phyloP scores from a whole-genome alignment of 2,888 invertebrate species.

The Pseudolycoriella hygida region DNA sequence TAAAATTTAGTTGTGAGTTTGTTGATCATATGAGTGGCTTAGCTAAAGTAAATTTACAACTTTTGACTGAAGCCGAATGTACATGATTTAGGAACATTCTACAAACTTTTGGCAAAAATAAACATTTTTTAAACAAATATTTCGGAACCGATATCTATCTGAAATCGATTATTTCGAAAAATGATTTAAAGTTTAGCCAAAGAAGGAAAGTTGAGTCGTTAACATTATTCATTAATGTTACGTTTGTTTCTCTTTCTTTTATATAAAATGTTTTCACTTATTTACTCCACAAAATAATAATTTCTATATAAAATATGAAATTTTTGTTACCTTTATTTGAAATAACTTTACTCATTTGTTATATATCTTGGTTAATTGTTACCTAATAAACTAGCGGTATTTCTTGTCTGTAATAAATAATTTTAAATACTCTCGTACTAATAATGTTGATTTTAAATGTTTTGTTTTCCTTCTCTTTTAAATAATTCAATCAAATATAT shows the following conservation, averaged over 20 bases:
- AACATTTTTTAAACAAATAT: too few species aligned
- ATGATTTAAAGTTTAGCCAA: too few species aligned
- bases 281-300: background rate
- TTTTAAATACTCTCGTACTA: background rate
- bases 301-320: constrained; percentile 6
- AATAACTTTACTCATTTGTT: background rate
- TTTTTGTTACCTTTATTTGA: background rate
- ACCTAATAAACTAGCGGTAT: background rate
- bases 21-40: too few species aligned
- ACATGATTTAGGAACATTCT: too few species aligned
- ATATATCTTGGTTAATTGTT: constrained; percentile 1
- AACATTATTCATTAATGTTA: too few species aligned
- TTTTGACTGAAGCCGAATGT: too few species aligned
- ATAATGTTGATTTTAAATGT: background rate
- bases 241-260: background rate
- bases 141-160: too few species aligned
- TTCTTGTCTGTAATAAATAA: background rate
- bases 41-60: too few species aligned
- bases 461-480: background rate
- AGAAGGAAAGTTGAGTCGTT: too few species aligned
- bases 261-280: background rate
- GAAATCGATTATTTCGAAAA: too few species aligned
- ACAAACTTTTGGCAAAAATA: too few species aligned
- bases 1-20: too few species aligned
- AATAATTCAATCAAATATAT: constrained; percentile 2